phyloP scores from a whole-genome alignment of 37 sponge, comb jelly and placozoan species.

The Corticium candelabrum region DNA sequence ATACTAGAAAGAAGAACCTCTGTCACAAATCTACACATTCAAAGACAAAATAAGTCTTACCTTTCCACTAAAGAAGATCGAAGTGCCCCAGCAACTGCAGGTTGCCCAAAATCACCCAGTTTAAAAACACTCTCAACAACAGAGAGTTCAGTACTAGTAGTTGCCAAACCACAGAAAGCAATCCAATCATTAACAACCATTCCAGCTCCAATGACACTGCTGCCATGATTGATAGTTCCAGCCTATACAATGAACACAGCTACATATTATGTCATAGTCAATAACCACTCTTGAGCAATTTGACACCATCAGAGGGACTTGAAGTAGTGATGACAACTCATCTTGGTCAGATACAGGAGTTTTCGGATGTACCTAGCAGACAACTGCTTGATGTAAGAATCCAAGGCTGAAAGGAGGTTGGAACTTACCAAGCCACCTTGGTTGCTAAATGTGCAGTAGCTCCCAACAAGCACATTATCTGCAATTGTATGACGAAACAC shows the following conservation, averaged over 20 bases:
- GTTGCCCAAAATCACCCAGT: slow-evolving; percentile 55
- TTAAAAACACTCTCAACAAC: slow-evolving; percentile 96
- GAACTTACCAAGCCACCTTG: slow-evolving; percentile 83
- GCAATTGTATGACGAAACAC: slow-evolving; percentile 98
- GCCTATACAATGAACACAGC: slow-evolving; percentile 39
- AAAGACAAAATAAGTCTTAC: slow-evolving; percentile 19
- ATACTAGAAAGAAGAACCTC: not conserved
- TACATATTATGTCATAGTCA: no score
- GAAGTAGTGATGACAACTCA: slow-evolving; percentile 98
- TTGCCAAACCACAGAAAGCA: slow-evolving; percentile 95
- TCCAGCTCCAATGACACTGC: slow-evolving; percentile 90
- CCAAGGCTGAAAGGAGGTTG: not conserved
- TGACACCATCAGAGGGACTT: slow-evolving; percentile 91
- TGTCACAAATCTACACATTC: no score
- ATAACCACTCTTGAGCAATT: not conserved
- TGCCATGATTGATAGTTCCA: slow-evolving; percentile 96
- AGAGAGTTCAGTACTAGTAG: slow-evolving; percentile 93
- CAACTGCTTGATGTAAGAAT: not conserved
- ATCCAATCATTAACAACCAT: slow-evolving; percentile 97
- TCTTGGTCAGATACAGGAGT: slow-evolving; percentile 88
- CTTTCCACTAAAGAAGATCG: slow-evolving; percentile 72
- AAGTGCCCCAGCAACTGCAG: slow-evolving; percentile 57
- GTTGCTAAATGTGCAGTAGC: slow-evolving; percentile 87
- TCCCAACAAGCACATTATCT: slow-evolving; percentile 85
- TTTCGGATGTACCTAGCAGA: slow-evolving; percentile 73